A percentile compares a stretch with the other conserved stretches of the same genome.
phyloP scores from a whole-genome alignment of 2,113 vertebrate genomes.

The Oophaga pumilio region DNA sequence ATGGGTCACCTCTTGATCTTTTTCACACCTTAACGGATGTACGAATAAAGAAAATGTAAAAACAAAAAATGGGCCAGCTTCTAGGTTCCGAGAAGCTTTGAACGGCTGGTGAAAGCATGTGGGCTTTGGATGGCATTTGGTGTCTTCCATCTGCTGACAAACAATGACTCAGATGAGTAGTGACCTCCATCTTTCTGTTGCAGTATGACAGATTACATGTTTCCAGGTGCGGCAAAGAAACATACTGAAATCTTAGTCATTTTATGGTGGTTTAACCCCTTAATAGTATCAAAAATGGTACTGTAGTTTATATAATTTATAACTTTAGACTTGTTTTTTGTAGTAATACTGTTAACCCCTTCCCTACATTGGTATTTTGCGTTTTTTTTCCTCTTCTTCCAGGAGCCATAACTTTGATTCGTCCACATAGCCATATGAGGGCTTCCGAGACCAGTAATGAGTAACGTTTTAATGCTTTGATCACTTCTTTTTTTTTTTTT shows the following conservation, averaged over 20 bases:
- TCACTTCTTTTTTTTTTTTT: too few relatives aligned
- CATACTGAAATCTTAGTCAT: constrained; percentile 37
- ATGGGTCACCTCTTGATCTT: constrained; percentile 6
- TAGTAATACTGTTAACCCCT: too few relatives aligned
- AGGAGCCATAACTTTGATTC: too few relatives aligned
- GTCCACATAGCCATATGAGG: too few relatives aligned
- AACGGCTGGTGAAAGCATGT: constrained; percentile 40
- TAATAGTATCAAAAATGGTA: background rate
- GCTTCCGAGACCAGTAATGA: too few relatives aligned
- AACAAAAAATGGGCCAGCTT: constrained; percentile 12
- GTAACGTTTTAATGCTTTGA: too few relatives aligned
- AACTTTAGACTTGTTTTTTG: background rate
- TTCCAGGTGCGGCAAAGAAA: constrained; percentile 41
- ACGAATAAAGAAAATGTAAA: background rate
- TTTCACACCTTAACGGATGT: background rate
- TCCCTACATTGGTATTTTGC: too few relatives aligned
- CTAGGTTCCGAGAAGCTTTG: constrained; percentile 42
- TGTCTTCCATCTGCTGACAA: constrained; percentile 44
- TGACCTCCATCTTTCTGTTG: constrained; percentile 57
- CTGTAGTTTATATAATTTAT: background rate
- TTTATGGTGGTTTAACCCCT: constrained; percentile 26
- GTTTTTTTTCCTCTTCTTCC: too few relatives aligned
- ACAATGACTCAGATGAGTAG: constrained; percentile 53
- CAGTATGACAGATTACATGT: constrained; percentile 50
- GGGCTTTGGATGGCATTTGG: constrained; percentile 43